These are phyloP conservation scores for Pygathrix nemaeus DNA, from an alignment of 2,113 vertebrate species.

Conservation along the genomic window DNA sequence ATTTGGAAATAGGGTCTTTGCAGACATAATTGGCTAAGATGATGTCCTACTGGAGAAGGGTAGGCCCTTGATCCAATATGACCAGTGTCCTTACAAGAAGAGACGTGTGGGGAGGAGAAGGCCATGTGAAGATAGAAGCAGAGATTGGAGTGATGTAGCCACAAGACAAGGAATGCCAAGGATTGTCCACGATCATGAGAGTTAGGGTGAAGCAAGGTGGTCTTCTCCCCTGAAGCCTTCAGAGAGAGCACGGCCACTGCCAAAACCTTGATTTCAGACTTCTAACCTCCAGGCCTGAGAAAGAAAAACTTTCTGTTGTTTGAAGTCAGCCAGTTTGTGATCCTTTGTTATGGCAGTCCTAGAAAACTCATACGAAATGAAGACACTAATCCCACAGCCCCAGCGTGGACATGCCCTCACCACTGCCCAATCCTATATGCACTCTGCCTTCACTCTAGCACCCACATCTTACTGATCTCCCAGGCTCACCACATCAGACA, in stretches of 20 bases:
- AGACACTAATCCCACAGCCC: too few species aligned
- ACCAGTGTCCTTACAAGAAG: not conserved
- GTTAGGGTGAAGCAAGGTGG: not conserved
- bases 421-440: fast-evolving
- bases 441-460: fast-evolving
- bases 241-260: not conserved
- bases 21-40: not conserved
- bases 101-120: fast-evolving
- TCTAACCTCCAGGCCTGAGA: not conserved
- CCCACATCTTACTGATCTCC: not conserved
- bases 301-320: not conserved
- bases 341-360: not conserved
- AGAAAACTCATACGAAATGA: not conserved
- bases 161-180: too few species aligned
- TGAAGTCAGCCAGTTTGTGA: not conserved
- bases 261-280: not conserved
- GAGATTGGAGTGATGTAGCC: fast-evolving
- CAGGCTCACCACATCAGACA: not conserved
- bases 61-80: not conserved
- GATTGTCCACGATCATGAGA: not conserved
- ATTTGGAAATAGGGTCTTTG: not conserved
- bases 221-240: not conserved
- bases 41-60: too few species aligned
- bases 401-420: fast-evolving
- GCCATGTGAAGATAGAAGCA: not conserved